Conservation (phyloP, 2,888 invertebrate genomes). For the Synanthedon myopaeformis region DNA sequence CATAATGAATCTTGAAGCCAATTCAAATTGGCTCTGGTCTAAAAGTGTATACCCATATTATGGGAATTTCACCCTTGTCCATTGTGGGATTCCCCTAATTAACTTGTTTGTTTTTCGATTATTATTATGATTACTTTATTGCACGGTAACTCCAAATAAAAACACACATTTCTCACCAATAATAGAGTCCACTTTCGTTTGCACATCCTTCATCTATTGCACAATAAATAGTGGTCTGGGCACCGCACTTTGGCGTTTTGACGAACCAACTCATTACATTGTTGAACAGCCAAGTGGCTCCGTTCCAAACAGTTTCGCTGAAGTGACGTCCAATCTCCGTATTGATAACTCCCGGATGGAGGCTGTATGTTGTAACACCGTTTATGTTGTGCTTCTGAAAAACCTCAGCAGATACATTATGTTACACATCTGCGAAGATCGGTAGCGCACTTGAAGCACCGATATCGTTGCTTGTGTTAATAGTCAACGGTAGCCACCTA, state of each 20-base stretch:
- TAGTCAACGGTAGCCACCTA: too few relatives aligned
- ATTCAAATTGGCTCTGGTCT: too few relatives aligned
- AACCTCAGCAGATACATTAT: neutral
- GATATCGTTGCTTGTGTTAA: too few relatives aligned
- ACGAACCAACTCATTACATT: conserved; percentile 48
- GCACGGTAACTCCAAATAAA: neutral
- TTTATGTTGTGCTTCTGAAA: conserved; percentile 37
- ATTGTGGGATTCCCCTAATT: too few relatives aligned
- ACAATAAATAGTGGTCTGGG: conserved; percentile 80
- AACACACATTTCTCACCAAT: conserved; percentile 33
- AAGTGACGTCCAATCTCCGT: conserved; percentile 75
- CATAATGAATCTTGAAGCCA: too few relatives aligned
- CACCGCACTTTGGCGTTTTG: conserved; percentile 74
- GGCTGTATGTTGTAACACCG: conserved; percentile 69
- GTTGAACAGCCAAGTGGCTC: conserved; percentile 34
- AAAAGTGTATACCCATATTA: too few relatives aligned
- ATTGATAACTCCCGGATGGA: conserved; percentile 75
- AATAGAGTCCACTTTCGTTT: conserved; percentile 68
- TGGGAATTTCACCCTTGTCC: too few relatives aligned
- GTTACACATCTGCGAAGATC: too few relatives aligned
- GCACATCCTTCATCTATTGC: conserved; percentile 73
- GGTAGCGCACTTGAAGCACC: too few relatives aligned
- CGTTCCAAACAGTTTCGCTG: conserved; percentile 32
- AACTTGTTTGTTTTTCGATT: too few relatives aligned
- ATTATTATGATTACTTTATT: too few relatives aligned